Evolutionary conservation across 1,140 invertebrate genomes (phyloP), one percentile per base, ranked within the genome.

Genomic region (Argopecten irradians): DNA sequence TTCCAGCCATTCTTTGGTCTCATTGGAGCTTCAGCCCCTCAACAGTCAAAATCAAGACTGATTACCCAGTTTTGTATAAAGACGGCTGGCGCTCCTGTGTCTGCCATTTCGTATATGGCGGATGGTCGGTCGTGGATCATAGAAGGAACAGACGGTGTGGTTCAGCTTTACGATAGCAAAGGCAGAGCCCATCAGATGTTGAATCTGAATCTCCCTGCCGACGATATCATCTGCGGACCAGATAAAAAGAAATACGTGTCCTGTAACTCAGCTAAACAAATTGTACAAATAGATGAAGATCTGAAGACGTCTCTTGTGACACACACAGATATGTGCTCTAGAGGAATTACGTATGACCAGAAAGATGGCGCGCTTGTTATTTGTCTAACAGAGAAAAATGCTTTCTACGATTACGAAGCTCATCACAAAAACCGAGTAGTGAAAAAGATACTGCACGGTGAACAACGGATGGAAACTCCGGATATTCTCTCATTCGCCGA

Each of bases 361-460:
- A 82, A 85, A 14, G 43, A 82, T 28, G 43, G 35, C 28, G 71
- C 83, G 0, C 41, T 88, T 34, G 86, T 85, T 34, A 85, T 84
- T 22, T 90, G 89, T 41, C 34, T 88, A 36, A 90, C 89, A 22
- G 89, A 90, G 85, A 90, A 90, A 83, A 90, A 90, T 85, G 89
- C 89, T 7, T 90, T 90, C 35, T 90, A 88, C 46, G 89, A 90
- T 32, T 87, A 90, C 82, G 89, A 90, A 85, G 34, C 34, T 22
- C 88, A 46, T 19, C 89, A 90, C 55, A 88, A 87, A 28, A 90
- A 90, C 35, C 86, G 87, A 85, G 83, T 90, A 13, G 89, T 90
- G 1, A 82, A 86, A n/a, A 87, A 33, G 9, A 85, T 90, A 16
- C 46, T 85, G 28, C 43, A 82, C 39, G 83, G 85, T 35, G 36